A percentile compares a stretch with the other conserved stretches of the same genome.
Evolutionary conservation across 2,797 vertebrate species (phyloP).

Genomic region (Melanotaenia pygmaea): DNA sequence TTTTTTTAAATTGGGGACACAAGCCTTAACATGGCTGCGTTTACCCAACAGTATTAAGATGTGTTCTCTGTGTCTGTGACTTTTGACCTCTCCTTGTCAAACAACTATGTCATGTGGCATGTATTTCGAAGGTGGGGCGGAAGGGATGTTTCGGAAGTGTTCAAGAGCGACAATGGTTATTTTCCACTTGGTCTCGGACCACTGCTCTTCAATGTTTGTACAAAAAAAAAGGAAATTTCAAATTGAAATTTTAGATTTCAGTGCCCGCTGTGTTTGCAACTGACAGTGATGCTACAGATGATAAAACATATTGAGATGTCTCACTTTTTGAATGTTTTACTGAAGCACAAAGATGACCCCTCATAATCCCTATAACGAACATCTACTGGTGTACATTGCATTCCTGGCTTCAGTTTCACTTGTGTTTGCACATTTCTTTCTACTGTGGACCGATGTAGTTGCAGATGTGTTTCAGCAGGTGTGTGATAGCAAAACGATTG

Average conservation of each 20-base stretch:
- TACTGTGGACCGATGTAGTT: neutral
- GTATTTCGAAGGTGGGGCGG: conserved; percentile 75
- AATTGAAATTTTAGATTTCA: conserved; percentile 86
- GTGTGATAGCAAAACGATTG: neutral
- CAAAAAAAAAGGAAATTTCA: conserved; percentile 69
- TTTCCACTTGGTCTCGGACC: conserved; percentile 83
- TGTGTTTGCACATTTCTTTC: conserved; percentile 3
- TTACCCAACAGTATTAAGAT: conserved; percentile 98
- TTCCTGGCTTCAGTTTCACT: conserved; percentile 20
- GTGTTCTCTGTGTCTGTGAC: conserved; percentile 90
- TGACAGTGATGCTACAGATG: conserved; percentile 86
- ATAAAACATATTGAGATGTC: conserved; percentile 51
- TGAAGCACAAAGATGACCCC: conserved; percentile 32
- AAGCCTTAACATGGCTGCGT: conserved; percentile 85
- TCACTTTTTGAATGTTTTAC: conserved; percentile 48
- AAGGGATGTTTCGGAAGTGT: conserved; percentile 44
- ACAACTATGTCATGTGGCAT: conserved; percentile 90
- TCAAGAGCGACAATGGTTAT: conserved; percentile 69
- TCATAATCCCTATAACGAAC: conserved; percentile 11
- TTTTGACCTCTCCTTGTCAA: conserved; percentile 96
- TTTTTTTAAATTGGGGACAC: conserved; percentile 70
- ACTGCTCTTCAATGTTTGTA: conserved; percentile 87
- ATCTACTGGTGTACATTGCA: conserved; percentile 18
- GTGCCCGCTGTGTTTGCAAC: conserved; percentile 88
- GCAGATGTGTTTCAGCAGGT: neutral